Evolutionary conservation across 2,113 vertebrate genomes (phyloP), one percentile per base, ranked within the genome.

Genomic region (Hassar affinis): DNA sequence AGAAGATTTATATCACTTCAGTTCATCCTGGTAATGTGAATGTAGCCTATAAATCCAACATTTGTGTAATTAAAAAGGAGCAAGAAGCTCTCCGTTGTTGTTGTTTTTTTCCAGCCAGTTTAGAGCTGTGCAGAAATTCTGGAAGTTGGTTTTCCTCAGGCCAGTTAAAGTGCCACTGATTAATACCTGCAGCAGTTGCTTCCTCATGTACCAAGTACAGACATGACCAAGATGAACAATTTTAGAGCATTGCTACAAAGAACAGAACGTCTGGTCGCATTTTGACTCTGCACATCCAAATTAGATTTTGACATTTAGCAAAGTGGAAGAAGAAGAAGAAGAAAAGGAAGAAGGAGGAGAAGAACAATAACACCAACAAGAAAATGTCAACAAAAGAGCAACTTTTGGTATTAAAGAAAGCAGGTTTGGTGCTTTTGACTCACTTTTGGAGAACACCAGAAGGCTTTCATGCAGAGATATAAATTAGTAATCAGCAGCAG

Each of bases 181-280:
- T 74, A 85, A 75, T 62, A 42, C 77, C 11, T 78, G 54, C 81
- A 87, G 78, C 86, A 85, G 83, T 69, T 83, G 74, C 75, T 82
- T 85, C 81, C 83, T 79, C 38, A 30, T 27, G 33, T 80, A 69
- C 20, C 45, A 6, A 57, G 54, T 51, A 74, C 71, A 62, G 76
- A 83, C 81, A 76, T 33, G 75, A 38, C 77, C 66, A 78, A 71
- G 69, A 54, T 72, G 71, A 84, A 51, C 74, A 35, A 30, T 80
- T 84, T 86, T 77, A 86, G 68, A 84, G 68, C 35, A 54, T 72
- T 57, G 49, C 42, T 68, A 82, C 42, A 45, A 78, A 64, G 79
- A 78, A 75, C 80, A 82, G 33, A 83, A 79, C 66, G 80, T 80
- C 59, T 78, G 72, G 75, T 76, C 49, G 6, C 22, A 61, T 80